Percentiles rank a stretch among this genome's conserved stretches.
Evolutionary conservation across 2,888 invertebrate genomes (phyloP).

Genomic region (Melanostoma mellinum): DNA sequence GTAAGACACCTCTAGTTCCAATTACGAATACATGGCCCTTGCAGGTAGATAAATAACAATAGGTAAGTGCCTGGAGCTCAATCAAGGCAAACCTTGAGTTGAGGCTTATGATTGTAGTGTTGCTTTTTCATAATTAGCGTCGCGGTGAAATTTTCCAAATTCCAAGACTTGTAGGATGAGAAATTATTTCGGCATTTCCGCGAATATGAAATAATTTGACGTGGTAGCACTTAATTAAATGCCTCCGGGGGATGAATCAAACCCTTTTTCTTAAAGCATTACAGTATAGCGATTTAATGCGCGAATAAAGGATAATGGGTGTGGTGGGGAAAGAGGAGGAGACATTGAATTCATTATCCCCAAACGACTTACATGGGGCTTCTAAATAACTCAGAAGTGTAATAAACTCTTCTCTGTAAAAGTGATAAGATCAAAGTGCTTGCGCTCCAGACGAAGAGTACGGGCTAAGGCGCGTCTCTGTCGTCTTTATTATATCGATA

Average conservation of each 20-base stretch:
- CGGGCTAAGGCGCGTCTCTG: constrained; percentile 37
- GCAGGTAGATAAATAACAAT: background rate
- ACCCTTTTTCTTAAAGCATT: constrained; percentile 46
- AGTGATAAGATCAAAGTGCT: constrained; percentile 70
- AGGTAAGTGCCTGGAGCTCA: background rate
- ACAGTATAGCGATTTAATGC: constrained; percentile 21
- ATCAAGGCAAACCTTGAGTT: constrained; percentile 50
- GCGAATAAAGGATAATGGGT: background rate
- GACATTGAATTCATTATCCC: constrained; percentile 63
- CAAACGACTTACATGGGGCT: constrained; percentile 62
- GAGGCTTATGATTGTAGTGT: constrained; percentile 18
- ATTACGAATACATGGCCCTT: background rate
- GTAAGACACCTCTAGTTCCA: constrained; percentile 18
- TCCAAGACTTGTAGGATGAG: constrained; percentile 14
- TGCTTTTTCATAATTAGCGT: constrained; percentile 58
- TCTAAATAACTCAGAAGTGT: constrained; percentile 69
- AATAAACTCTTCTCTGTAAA: constrained; percentile 64
- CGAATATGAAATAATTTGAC: constrained; percentile 71
- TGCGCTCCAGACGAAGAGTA: constrained; percentile 18
- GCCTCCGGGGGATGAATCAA: constrained; percentile 48
- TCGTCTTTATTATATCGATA: constrained; percentile 67
- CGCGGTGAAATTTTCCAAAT: constrained; percentile 51
- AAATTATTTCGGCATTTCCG: constrained; percentile 58
- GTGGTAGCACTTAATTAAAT: constrained; percentile 70
- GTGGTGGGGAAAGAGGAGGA: background rate